Percentiles rank a stretch among this genome's conserved stretches.
Conservation (phyloP, 2,888 invertebrate genomes). For the Lithophane ornitopus region DNA sequence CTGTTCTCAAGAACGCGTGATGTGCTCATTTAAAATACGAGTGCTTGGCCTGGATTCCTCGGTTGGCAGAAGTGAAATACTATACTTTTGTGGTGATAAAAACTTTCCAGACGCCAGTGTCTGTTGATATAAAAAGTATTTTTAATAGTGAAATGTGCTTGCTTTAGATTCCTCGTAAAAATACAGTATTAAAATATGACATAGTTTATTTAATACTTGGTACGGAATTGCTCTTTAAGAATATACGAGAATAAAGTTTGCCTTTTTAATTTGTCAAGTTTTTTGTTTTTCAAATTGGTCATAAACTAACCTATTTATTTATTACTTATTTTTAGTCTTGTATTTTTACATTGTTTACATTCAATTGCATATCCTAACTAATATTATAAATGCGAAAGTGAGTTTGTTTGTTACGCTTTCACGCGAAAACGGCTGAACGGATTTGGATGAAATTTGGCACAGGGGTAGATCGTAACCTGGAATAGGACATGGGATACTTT, state of each 20-base stretch:
- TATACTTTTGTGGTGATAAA: conserved; percentile 36
- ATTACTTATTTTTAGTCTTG: too few species aligned
- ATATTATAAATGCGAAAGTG: too few species aligned
- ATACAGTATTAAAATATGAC: conserved; percentile 18
- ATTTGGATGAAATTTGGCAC: too few species aligned
- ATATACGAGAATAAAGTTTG: neutral
- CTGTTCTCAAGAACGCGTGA: conserved; percentile 35
- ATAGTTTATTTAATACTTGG: neutral
- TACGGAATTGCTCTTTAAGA: neutral
- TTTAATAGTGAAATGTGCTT: conserved; percentile 25
- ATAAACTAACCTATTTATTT: too few species aligned
- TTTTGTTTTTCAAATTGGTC: too few species aligned
- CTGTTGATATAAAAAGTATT: conserved; percentile 25
- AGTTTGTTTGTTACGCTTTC: too few species aligned
- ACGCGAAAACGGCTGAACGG: too few species aligned
- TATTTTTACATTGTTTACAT: too few species aligned
- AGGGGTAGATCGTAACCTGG: too few species aligned
- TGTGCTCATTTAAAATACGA: conserved; percentile 52
- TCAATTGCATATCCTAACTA: too few species aligned
- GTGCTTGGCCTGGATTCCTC: conserved; percentile 49
- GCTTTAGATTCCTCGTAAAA: conserved; percentile 31
- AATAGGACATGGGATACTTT: too few species aligned
- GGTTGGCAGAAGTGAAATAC: conserved; percentile 26
- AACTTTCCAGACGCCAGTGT: conserved; percentile 42
- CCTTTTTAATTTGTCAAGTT: too few species aligned